These are phyloP conservation scores for Hypothenemus hampei DNA, from an alignment of 1,140 invertebrate species.

Conservation along the genomic window DNA sequence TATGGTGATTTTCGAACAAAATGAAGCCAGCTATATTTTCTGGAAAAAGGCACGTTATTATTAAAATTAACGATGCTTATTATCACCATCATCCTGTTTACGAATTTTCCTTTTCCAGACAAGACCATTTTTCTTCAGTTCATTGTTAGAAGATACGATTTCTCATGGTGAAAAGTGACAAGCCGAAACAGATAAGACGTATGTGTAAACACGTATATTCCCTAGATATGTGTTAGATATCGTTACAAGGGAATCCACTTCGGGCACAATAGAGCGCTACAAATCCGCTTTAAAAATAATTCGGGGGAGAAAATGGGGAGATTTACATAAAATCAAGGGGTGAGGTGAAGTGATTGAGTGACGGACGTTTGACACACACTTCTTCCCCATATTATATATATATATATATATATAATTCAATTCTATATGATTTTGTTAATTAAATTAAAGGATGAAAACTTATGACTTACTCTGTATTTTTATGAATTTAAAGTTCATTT, in stretches of 20 bases:
- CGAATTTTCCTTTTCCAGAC: neutral
- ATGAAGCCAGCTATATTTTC: too few species aligned
- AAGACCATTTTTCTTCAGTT: too few species aligned
- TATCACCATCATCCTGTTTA: neutral
- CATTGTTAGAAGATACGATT: too few species aligned
- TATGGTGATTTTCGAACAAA: too few species aligned
- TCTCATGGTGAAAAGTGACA: slow-evolving; percentile 17
- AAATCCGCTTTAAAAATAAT: slow-evolving; percentile 25
- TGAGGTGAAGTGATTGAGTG: neutral
- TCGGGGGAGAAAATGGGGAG: slow-evolving; percentile 19
- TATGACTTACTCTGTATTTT: too few species aligned
- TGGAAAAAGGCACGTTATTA: too few species aligned
- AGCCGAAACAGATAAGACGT: slow-evolving; percentile 13
- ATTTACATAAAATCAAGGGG: slow-evolving; percentile 21
- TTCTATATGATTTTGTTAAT: too few species aligned
- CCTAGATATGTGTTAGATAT: slow-evolving; percentile 18
- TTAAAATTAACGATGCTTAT: slow-evolving; percentile 14
- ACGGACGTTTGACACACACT: too few species aligned
- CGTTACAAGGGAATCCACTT: slow-evolving; percentile 22
- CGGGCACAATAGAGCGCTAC: slow-evolving; percentile 20
- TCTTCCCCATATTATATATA: too few species aligned
- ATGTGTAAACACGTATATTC: slow-evolving; percentile 21
- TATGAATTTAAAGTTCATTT: too few species aligned
- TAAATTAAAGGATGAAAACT: too few species aligned
- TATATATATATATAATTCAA: too few species aligned